Base-by-base conservation (phyloP, 2,888 invertebrate species). In the Ischnura elegans region DNA sequence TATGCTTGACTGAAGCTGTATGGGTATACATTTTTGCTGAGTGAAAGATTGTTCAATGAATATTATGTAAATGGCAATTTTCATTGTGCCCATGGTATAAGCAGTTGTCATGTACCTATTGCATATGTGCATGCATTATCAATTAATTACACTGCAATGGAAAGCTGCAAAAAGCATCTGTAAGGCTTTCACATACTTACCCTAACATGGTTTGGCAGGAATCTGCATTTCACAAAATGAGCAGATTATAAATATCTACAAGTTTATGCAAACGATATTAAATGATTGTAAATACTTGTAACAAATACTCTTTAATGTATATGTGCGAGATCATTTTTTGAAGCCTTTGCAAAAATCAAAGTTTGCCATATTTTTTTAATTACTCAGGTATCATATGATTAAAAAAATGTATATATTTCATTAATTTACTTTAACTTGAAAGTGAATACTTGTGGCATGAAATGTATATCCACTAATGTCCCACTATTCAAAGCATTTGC, bases 291-390 rank as follows among this genome's bases (percentile, higher is more conserved):
- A 90, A 90, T 90, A 90, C 90, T 90, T 90, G 90, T 90, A 90
- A 90, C 90, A 90, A 90, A 90, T 90, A 90, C 61, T 90, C 90
- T 90, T 90, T 90, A 90, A 61, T 90, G 90, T 90, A 90, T 90
- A 90, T 61, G 90, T 61, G 90, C 90, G 43, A 90, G 90, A 90
- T 90, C 90, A 90, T 90, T 90, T 90, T 90, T 90, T 61, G 90
- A 90, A 90, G 90, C 90, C 90, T 90, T 90, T 90, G 90, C 90
- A 90, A 90, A 90, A 90, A 90, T 90, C 90, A 90, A 90, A 90
- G 55, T 90, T 90, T 90, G 90, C 90, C 90, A 90, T 90, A 90
- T 90, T 90, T 90, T 90, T 90, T 90, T 90, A 90, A 90, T 90
- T 90, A 90, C 90, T 90, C 90, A 90, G 90, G 90, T 90, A 90